These are phyloP conservation scores for Alligator sinensis DNA, from an alignment of 2,113 vertebrate genomes.

Conservation along the genomic window DNA sequence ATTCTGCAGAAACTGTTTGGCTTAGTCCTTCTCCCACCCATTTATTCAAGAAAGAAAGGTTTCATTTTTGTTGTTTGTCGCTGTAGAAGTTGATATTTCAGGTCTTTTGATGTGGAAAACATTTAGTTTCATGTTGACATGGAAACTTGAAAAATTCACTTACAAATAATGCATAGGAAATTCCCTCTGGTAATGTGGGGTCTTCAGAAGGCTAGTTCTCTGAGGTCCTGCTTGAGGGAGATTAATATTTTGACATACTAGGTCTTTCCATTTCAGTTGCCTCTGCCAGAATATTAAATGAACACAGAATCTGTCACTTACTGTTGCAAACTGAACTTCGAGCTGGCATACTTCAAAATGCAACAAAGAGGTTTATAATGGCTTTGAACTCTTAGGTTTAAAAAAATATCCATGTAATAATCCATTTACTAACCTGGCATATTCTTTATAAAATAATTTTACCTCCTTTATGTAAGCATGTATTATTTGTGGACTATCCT, in stretches of 20 bases:
- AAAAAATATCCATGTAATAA: neutral
- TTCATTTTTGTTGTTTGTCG: neutral
- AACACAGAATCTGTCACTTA: neutral
- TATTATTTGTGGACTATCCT: neutral
- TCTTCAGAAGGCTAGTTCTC: neutral
- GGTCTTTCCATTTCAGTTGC: neutral
- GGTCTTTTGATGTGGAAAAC: neutral
- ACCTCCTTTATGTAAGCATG: neutral
- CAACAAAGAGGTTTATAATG: neutral
- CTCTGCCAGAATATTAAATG: neutral
- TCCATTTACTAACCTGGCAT: neutral
- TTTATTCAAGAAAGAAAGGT: neutral
- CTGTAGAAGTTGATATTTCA: neutral
- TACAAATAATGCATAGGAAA: constrained; percentile 7
- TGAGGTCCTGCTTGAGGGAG: neutral
- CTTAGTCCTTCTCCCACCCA: neutral
- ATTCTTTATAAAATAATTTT: neutral
- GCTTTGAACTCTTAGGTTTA: neutral
- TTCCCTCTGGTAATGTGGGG: neutral
- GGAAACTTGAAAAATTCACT: constrained; percentile 5
- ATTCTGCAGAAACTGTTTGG: neutral
- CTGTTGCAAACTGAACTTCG: neutral
- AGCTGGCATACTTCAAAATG: neutral
- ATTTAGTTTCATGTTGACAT: neutral
- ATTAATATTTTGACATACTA: constrained; percentile 17